Conservation (phyloP, 2,888 invertebrate genomes). For the Parnassius mnemosyne region DNA sequence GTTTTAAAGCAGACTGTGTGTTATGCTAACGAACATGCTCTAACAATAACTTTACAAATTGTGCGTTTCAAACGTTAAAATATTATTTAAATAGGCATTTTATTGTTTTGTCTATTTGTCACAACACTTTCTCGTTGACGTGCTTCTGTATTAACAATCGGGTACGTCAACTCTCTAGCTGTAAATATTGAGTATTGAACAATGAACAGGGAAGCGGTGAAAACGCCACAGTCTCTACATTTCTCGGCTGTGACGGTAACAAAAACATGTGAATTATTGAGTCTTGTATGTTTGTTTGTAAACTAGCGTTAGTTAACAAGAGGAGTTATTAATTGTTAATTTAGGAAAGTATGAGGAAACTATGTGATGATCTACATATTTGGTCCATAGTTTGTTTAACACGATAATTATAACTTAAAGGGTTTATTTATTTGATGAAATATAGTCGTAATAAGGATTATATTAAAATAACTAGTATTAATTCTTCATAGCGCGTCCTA, state of each 20-base stretch:
- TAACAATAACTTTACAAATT: neutral
- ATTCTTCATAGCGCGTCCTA: too few relatives aligned
- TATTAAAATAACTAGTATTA: too few relatives aligned
- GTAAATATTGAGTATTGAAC: slow-evolving; percentile 30
- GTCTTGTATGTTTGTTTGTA: neutral
- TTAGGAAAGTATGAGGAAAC: neutral
- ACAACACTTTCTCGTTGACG: slow-evolving; percentile 3
- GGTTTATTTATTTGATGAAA: too few relatives aligned
- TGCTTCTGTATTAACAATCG: neutral
- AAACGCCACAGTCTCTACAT: slow-evolving; percentile 7
- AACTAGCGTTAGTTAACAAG: neutral
- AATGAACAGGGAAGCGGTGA: slow-evolving; percentile 26
- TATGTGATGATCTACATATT: too few relatives aligned
- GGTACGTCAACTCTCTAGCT: slow-evolving; percentile 24
- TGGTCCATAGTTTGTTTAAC: too few relatives aligned
- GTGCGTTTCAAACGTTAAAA: neutral
- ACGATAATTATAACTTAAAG: too few relatives aligned
- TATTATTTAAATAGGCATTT: slow-evolving; percentile 2
- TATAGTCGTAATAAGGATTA: too few relatives aligned
- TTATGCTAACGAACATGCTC: neutral
- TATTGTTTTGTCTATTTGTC: neutral
- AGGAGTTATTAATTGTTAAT: neutral
- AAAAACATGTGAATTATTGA: slow-evolving; percentile 22
- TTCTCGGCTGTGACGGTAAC: slow-evolving; percentile 12
- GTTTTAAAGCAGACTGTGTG: neutral